These are phyloP conservation scores for Parazoanthus swiftii DNA, from an alignment of 92 coral and sea anemone species.

Conservation along the genomic window DNA sequence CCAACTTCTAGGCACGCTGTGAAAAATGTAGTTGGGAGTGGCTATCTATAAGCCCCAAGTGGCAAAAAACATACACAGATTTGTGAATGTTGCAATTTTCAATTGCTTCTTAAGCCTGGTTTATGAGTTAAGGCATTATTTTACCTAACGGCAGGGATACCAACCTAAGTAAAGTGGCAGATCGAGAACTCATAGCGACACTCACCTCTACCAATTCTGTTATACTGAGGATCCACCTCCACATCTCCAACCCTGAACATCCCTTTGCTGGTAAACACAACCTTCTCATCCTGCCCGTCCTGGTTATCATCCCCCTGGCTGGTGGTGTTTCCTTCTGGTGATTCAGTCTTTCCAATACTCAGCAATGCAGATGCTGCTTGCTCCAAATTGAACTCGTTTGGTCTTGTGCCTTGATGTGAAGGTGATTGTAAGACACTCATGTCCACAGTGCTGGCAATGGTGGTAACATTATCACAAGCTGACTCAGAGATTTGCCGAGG, in stretches of 20 bases:
- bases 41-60: no score
- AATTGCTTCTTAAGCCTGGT: no score
- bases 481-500: not conserved
- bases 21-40: no score
- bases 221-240: constrained; percentile 93
- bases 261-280: constrained; percentile 90
- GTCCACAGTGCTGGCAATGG: constrained; percentile 36
- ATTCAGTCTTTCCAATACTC: constrained; percentile 86
- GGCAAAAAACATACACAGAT: no score
- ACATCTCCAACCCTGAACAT: constrained; percentile 98
- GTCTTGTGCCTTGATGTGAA: constrained; percentile 17
- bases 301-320: constrained; percentile 51
- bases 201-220: constrained; percentile 94
- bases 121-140: no score
- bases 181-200: not conserved
- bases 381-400: constrained; percentile 77
- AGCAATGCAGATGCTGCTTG: constrained; percentile 96
- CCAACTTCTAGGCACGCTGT: no score
- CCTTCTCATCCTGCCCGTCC: constrained; percentile 80
- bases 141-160: not conserved
- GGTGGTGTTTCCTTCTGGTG: constrained; percentile 46
- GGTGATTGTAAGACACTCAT: constrained; percentile 32
- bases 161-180: not conserved
- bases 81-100: no score
- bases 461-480: not conserved